A percentile compares a stretch with the other conserved stretches of the same genome.
Conservation (phyloP, 53 echinoderm and acorn worm genomes). For the Holothuria scabra region DNA sequence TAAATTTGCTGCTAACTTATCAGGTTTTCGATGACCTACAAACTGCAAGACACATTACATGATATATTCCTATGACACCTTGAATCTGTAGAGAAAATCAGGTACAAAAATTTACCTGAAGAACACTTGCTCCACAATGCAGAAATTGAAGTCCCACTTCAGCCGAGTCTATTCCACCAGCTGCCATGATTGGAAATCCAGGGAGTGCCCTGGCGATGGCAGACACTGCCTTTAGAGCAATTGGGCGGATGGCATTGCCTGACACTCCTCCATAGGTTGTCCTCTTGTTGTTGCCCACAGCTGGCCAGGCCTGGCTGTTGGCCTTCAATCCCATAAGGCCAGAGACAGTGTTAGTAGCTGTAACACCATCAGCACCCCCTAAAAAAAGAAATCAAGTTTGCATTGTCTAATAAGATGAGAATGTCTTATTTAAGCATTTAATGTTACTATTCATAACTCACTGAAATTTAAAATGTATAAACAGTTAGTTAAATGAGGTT, state of each 20-base stretch:
- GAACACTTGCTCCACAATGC: constrained; percentile 83
- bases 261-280: constrained; percentile 98
- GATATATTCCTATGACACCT: background rate
- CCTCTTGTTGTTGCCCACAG: constrained; percentile 74
- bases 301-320: constrained; percentile 85
- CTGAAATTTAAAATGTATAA: too few species aligned
- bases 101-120: constrained; percentile 68
- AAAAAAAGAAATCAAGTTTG: background rate
- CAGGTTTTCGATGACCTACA: too few species aligned
- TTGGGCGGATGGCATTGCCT: constrained; percentile 95
- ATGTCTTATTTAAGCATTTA: too few species aligned
- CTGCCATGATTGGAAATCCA: constrained; percentile 93
- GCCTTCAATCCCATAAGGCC: constrained; percentile 94
- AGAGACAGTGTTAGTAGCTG: constrained; percentile 97
- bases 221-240: constrained; percentile 94
- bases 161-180: constrained; percentile 94
- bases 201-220: constrained; percentile 94
- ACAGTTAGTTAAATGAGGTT: too few species aligned
- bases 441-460: too few species aligned
- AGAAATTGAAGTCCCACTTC: constrained; percentile 93
- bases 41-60: too few species aligned
- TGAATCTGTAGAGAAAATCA: background rate
- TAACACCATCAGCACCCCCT: constrained; percentile 97
- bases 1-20: too few species aligned
- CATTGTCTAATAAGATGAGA: too few species aligned